Evolutionary conservation across 1,140 invertebrate genomes (phyloP), one percentile per base, ranked within the genome.

Genomic region (Drosophila seguyi): DNA sequence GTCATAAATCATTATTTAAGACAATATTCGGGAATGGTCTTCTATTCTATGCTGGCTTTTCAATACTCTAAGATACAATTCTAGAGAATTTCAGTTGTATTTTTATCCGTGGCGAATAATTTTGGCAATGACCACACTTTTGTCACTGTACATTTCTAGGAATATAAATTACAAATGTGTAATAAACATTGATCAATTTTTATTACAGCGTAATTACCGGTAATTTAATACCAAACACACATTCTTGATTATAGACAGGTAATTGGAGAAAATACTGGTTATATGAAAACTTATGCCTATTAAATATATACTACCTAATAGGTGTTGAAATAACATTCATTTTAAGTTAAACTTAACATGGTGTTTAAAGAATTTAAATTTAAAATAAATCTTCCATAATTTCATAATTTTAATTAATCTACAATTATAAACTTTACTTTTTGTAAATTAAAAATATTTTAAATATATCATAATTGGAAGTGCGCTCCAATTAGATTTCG

Each of bases 1-100:
- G 66, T 16, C 55, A 38, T 16, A n/a, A 36, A 16, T 5, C 14
- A 36, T 71, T 71, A 71, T 31, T 31, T 31, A 48, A 63, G 59
- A n/a, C 20, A 22, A 38, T 53, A 53, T 38, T n/a, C 13, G 31
- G 18, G 13, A 52, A 53, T 22, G 31, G 18, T 16, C 29, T 34
- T 20, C 0, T 34, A 31, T 52, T 52, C 27, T 14, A 22, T 52
- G 29, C 18, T 34, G 29, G 48, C 11, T 14, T 50, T 50, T n/a
- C 4, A 48, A n/a, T 16, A 18, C 10, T 27, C 48, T 31, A 20
- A 20, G 48, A n/a, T 20, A 20, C 27, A 20, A 50, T 13, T 11
- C 29, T 20, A 34, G 3, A 22, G 7, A 52, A 20, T 16, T 34
- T 52, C 18, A 0, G 0, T 34, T 36, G 18, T 52, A 52, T 52